Percentiles rank a stretch among this genome's conserved stretches.
phyloP scores from a whole-genome alignment of 1,140 invertebrate genomes.

The Hydropsyche tenuis region DNA sequence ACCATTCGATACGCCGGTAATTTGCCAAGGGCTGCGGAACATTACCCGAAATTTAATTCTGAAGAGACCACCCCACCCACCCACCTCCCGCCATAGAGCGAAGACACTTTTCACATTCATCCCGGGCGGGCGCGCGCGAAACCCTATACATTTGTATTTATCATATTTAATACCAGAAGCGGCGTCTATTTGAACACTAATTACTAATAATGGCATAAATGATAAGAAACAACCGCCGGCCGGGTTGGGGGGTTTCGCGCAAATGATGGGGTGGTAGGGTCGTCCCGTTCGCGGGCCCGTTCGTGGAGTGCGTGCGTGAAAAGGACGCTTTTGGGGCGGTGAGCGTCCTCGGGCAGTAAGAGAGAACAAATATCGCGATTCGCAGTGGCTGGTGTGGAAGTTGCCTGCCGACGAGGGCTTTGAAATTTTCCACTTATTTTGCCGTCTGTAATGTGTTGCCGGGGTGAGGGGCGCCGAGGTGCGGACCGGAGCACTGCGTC shows the following conservation, averaged over 20 bases:
- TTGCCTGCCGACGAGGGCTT: conserved; percentile 40
- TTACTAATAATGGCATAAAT: conserved; percentile 50
- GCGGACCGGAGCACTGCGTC: conserved; percentile 24
- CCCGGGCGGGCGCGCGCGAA: conserved; percentile 28
- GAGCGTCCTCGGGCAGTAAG: neutral
- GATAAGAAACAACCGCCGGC: conserved; percentile 46
- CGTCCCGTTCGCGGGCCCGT: neutral
- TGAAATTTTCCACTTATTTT: conserved; percentile 50
- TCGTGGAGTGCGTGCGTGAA: neutral
- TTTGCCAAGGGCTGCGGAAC: too few species aligned
- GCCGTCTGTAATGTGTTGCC: conserved; percentile 49
- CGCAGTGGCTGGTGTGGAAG: conserved; percentile 38
- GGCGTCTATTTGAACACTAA: conserved; percentile 50
- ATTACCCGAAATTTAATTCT: neutral
- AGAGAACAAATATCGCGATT: conserved; percentile 44
- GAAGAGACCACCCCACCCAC: neutral
- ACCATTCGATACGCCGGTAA: too few species aligned
- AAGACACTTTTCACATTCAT: conserved; percentile 42
- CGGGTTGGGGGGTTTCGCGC: neutral
- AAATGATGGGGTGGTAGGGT: too few species aligned
- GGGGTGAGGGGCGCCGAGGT: conserved; percentile 15
- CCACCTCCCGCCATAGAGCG: neutral
- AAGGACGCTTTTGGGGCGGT: neutral
- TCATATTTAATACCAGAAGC: conserved; percentile 49
- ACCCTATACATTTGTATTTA: conserved; percentile 49